These are phyloP conservation scores for Cassiopea andromeda DNA, from an alignment of 30 jellyfish, hydroid and myxozoan genomes.

Conservation along the genomic window DNA sequence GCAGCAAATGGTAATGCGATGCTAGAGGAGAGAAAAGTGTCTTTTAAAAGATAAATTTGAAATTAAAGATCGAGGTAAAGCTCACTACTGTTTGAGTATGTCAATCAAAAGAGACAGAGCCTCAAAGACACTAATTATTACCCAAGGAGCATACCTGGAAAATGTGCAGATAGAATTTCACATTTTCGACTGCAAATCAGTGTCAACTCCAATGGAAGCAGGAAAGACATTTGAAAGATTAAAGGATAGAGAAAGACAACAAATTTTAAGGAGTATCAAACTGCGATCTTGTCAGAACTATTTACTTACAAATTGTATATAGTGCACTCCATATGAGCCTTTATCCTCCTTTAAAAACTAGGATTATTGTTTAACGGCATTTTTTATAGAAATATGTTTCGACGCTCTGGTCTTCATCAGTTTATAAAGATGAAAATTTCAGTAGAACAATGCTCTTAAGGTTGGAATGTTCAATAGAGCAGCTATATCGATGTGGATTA, in stretches of 20 bases:
- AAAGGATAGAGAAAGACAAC: background rate
- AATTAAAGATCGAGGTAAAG: constrained; percentile 15
- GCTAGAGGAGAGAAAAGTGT: background rate
- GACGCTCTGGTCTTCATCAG: too few species aligned
- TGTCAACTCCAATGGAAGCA: constrained; percentile 51
- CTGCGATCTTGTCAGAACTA: background rate
- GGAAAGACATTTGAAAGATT: background rate
- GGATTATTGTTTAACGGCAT: too few species aligned
- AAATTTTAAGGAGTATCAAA: background rate
- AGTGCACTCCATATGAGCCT: too few species aligned
- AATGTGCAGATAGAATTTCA: background rate
- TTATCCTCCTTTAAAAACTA: too few species aligned
- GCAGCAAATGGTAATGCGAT: background rate
- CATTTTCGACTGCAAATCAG: constrained; percentile 35
- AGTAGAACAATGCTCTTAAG: too few species aligned
- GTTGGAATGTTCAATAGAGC: too few species aligned
- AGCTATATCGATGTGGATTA: too few species aligned
- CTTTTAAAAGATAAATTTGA: background rate
- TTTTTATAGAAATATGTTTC: too few species aligned
- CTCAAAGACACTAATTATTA: background rate
- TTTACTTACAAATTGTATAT: too few species aligned
- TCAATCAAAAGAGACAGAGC: constrained; percentile 14
- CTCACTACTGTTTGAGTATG: constrained; percentile 10
- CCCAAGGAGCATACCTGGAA: constrained; percentile 17
- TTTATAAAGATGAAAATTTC: too few species aligned